Base-by-base conservation (phyloP, 2,888 invertebrate genomes). In the Sinopyrophorus schimmeli region DNA sequence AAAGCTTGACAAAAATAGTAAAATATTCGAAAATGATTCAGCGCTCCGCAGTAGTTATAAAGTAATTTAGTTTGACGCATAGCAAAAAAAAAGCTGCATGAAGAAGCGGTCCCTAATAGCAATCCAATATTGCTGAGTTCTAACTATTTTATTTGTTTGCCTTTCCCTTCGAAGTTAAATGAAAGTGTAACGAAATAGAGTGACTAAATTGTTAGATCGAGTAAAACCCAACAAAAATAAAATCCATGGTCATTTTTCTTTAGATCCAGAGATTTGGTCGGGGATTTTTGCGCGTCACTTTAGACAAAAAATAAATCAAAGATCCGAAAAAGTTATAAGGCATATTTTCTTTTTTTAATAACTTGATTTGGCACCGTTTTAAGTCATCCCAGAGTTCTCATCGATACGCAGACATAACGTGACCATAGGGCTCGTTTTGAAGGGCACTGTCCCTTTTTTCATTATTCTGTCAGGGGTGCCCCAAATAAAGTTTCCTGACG, bases 51-150 rank as follows among this genome's bases (percentile, higher is more conserved):
- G 40, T 49, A 39, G 49, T 53, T 53, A 53, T 50, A 50, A 50
- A 50, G 46, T 46, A 44, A 53, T 53, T 53, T 53, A 49, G 41
- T 28, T 26, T 41, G 30, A 31, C 41, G 53, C 44, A 53, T 50
- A 49, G 49, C 40, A 47, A 53, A 53, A 46, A n/a, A n/a, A 49
- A 49, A 31, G 20, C 48, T 47, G 40, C 46, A 42, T 37, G 35
- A 32, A 47, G 32, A 38, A 30, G 38, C 41, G 46, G 24, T 11
- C 35, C 37, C 50, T 53, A 53, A 53, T 53, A 53, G 53, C 49
- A 50, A 53, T 53, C 44, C 53, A 26, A 53, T 53, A 53, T 38
- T 44, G 53, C 49, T 50, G 53, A 53, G 37, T 50, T 41, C 46
- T 28, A 34, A 46, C 46, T 46, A 49, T 48, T 47, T 53, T 41